Evolutionary conservation across 2,113 vertebrate genomes (phyloP), one percentile per base, ranked within the genome.

Genomic region (Carettochelys insculpta): DNA sequence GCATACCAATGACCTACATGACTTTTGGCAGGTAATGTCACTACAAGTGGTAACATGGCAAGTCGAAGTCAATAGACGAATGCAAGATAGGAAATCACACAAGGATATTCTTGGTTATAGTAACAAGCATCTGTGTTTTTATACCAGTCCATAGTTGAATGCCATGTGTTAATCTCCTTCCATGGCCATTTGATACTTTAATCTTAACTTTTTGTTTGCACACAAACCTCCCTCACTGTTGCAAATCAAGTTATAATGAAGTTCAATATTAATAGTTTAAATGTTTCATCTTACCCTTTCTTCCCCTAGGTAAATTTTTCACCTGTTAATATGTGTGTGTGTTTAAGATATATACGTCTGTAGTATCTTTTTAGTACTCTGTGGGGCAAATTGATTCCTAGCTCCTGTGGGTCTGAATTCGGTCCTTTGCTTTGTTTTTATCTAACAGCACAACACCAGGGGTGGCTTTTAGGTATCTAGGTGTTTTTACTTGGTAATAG

Each of bases 201-300:
- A 51, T 68, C 29, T 90, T 89, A 94, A 87, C 51, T 17, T 90
- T 51, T 92, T 90, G 29, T 84, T 90, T 77, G 78, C 79, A 83
- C 80, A 90, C 82, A 93, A 88, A 76, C 14, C 12, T 20, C 16
- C 48, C 34, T 84, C 12, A 80, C 16, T 29, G 52, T 54, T 22
- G 29, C 24, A 79, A 61, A 87, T 93, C 78, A 87, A 93, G 89
- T 54, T 82, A 54, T 73, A 93, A 14, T 14, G 38, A 84, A 89
- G 22, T 86, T 68, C 19, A 22, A 5, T 38, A 16, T n/a, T 65
- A 65, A 65, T 38, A 65, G 58, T 65, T 58, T 38, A 38, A 65
- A 65, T 34, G n/a, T 19, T 82, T 80, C n/a, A 8, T 86, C 61
- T 93, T 80, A 89, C 92, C 61, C 68, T 90, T 92, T 54, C 22